Percentiles rank a stretch among this genome's conserved stretches.
Evolutionary conservation across 2,888 invertebrate genomes (phyloP).

Genomic region (Sphecodes monilicornis): DNA sequence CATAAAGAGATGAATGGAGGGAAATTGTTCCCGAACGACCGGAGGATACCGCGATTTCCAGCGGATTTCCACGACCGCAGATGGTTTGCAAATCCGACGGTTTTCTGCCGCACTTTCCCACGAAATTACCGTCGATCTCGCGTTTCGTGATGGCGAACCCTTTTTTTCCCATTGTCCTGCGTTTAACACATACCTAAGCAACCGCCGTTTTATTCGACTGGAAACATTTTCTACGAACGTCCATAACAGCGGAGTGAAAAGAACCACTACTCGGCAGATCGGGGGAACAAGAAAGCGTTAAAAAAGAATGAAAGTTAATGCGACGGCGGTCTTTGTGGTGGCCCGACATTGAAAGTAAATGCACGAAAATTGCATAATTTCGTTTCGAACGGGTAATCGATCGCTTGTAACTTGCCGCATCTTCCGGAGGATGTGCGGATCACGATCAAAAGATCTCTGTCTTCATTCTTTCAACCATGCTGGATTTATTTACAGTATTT

Average conservation of each 20-base stretch:
- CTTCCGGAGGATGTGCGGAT: background rate
- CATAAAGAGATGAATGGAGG: background rate
- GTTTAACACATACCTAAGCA: constrained; percentile 15
- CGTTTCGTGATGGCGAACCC: background rate
- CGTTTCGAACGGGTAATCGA: background rate
- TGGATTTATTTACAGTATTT: no score
- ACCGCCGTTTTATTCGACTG: background rate
- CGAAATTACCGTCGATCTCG: constrained; percentile 21
- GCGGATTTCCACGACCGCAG: background rate
- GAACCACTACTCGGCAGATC: background rate
- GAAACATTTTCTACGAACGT: constrained; percentile 35
- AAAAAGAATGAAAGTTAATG: constrained; percentile 54
- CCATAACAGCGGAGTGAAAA: constrained; percentile 31
- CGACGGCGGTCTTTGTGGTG: background rate
- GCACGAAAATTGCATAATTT: constrained; percentile 44
- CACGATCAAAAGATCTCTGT: background rate
- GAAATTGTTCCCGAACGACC: background rate
- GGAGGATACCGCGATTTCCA: background rate
- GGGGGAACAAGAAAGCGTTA: constrained; percentile 50
- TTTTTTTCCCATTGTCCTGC: background rate
- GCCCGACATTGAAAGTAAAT: constrained; percentile 44
- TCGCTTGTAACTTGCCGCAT: background rate
- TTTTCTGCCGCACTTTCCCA: constrained; percentile 1
- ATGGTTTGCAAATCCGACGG: background rate
- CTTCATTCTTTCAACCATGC: background rate